phyloP scores from a whole-genome alignment of 2,888 invertebrate genomes.

The Parnassius glacialis region DNA sequence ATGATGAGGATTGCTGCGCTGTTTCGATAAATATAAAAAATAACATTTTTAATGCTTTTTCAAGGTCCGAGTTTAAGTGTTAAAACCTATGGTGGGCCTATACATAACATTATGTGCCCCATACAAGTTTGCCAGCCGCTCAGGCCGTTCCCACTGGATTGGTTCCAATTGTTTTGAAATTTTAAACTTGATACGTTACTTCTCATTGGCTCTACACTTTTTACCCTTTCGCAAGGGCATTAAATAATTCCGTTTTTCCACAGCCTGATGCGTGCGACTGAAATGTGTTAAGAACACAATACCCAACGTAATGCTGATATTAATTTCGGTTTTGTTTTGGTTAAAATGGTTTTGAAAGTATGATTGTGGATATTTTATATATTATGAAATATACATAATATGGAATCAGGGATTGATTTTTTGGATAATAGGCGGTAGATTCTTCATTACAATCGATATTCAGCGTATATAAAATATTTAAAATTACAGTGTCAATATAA shows the following conservation, averaged over 20 bases:
- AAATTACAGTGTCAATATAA: too few species aligned
- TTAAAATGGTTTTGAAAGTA: conserved; percentile 11
- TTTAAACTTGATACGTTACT: conserved; percentile 25
- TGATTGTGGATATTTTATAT: conserved; percentile 4
- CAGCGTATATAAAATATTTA: too few species aligned
- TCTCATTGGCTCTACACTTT: conserved; percentile 25
- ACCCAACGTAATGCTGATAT: conserved; percentile 15
- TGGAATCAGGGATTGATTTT: too few species aligned
- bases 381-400: too few species aligned
- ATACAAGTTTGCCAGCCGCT: conserved; percentile 13
- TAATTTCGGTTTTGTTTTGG: conserved; percentile 8
- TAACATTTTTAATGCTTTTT: neutral
- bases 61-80: conserved; percentile 8
- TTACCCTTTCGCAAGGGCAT: conserved; percentile 3
- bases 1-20: too few species aligned
- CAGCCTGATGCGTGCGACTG: conserved; percentile 15
- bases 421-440: too few species aligned
- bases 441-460: too few species aligned
- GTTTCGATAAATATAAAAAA: too few species aligned
- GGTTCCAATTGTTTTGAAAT: conserved; percentile 25
- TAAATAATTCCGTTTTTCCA: conserved; percentile 19
- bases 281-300: conserved; percentile 18
- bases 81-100: conserved; percentile 2
- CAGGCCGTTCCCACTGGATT: conserved; percentile 25
- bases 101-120: conserved; percentile 18